phyloP scores from a whole-genome alignment of 2,797 vertebrate genomes.

The Anableps anableps region DNA sequence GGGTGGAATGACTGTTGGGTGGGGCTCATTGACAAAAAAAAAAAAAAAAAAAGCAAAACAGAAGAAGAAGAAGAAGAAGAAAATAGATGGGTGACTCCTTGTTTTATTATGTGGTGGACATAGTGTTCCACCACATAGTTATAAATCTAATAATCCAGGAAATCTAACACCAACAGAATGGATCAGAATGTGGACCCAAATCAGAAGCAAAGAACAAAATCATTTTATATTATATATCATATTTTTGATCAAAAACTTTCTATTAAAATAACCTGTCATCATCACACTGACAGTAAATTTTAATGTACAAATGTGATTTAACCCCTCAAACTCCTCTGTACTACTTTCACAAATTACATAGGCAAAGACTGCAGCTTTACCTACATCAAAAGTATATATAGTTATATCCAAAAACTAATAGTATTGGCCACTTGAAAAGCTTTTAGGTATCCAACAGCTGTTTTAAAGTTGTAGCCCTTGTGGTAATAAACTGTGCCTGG shows the following conservation, averaged over 20 bases:
- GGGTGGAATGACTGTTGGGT: constrained; percentile 2
- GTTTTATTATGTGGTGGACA: neutral
- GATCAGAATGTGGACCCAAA: neutral
- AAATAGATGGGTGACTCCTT: neutral
- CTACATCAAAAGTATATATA: too few relatives aligned
- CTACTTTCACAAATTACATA: neutral
- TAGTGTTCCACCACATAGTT: neutral
- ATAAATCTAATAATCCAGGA: neutral
- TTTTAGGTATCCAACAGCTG: neutral
- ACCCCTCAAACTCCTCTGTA: neutral
- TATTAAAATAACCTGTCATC: neutral
- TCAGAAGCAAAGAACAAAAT: neutral
- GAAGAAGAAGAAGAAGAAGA: too few relatives aligned
- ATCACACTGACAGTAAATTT: neutral
- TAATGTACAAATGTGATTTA: neutral
- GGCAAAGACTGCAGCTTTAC: neutral
- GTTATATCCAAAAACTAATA: neutral
- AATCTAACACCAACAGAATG: neutral
- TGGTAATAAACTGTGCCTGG: neutral
- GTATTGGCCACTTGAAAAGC: neutral
- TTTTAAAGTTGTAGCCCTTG: neutral
- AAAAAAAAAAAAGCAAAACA: constrained; percentile 1
- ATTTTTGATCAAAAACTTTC: neutral
- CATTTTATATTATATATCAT: too few relatives aligned
- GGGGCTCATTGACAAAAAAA: constrained; percentile 26